Conservation (phyloP, 1,140 invertebrate species). For the Bombus turneri region DNA sequence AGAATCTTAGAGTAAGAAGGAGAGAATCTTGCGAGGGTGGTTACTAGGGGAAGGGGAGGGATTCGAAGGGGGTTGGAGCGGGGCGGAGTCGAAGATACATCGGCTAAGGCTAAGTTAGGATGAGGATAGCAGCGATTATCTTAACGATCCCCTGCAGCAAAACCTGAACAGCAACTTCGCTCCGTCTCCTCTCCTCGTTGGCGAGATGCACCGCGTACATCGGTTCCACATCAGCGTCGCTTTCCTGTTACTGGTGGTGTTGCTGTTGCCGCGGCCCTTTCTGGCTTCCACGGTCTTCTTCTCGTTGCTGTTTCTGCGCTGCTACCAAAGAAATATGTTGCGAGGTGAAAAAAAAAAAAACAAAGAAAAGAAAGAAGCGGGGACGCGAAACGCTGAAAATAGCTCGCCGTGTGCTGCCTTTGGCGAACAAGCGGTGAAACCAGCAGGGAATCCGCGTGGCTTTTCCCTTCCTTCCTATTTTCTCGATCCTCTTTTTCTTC, state of each 20-base stretch:
- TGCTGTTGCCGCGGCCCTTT: conserved; percentile 44
- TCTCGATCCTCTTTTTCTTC: conserved; percentile 38
- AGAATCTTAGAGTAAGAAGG: conserved; percentile 8
- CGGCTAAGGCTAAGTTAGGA: conserved; percentile 80
- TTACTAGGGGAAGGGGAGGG: neutral
- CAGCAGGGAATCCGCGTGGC: conserved; percentile 8
- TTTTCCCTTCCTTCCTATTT: conserved; percentile 58
- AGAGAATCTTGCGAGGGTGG: neutral
- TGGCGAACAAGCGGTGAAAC: conserved; percentile 22
- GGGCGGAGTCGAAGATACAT: conserved; percentile 52
- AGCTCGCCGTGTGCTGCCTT: conserved; percentile 44
- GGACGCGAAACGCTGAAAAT: conserved; percentile 63
- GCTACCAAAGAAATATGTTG: conserved; percentile 46
- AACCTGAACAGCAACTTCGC: conserved; percentile 81
- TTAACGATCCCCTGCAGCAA: conserved; percentile 81
- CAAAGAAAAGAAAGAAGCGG: neutral
- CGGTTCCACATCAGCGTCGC: conserved; percentile 13
- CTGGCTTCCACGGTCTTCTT: conserved; percentile 9
- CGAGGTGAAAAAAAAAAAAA: neutral
- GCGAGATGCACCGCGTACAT: conserved; percentile 6
- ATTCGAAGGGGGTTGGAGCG: conserved; percentile 39
- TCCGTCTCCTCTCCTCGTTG: conserved; percentile 34
- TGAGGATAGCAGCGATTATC: conserved; percentile 81
- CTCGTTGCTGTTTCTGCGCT: conserved; percentile 18
- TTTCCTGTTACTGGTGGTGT: conserved; percentile 59